Conservation (phyloP, 2,888 invertebrate genomes). For the Tupiocoris notatus region DNA sequence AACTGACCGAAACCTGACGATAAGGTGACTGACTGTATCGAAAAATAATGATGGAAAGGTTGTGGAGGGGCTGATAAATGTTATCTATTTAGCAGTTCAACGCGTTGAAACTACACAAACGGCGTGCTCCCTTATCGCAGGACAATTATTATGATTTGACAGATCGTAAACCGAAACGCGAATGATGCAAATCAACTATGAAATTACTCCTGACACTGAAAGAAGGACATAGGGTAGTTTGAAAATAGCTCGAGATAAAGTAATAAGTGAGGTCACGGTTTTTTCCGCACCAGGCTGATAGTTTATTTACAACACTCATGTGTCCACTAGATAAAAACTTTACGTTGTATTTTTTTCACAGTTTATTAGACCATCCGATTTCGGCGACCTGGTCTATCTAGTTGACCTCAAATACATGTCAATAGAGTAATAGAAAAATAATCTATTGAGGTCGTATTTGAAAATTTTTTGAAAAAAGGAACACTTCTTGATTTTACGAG, state of each 20-base stretch:
- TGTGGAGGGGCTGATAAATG: background rate
- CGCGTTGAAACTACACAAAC: background rate
- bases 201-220: slow-evolving; percentile 24
- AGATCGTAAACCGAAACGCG: background rate
- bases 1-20: background rate
- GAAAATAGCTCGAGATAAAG: slow-evolving; percentile 23
- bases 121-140: background rate
- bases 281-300: background rate
- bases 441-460: no score
- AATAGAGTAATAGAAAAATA: no score
- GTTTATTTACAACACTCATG: background rate
- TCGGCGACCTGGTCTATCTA: no score
- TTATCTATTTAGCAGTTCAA: background rate
- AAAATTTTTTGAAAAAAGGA: no score
- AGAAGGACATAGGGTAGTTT: background rate
- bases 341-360: background rate
- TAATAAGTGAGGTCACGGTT: slow-evolving; percentile 28
- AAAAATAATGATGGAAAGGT: background rate
- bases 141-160: background rate
- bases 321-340: background rate
- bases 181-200: slow-evolving; percentile 27
- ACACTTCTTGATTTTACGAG: no score
- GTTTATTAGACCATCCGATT: no score
- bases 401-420: no score
- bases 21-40: no score